Base-by-base conservation (phyloP, 2,888 invertebrate genomes). In the Andrena bucephala region DNA sequence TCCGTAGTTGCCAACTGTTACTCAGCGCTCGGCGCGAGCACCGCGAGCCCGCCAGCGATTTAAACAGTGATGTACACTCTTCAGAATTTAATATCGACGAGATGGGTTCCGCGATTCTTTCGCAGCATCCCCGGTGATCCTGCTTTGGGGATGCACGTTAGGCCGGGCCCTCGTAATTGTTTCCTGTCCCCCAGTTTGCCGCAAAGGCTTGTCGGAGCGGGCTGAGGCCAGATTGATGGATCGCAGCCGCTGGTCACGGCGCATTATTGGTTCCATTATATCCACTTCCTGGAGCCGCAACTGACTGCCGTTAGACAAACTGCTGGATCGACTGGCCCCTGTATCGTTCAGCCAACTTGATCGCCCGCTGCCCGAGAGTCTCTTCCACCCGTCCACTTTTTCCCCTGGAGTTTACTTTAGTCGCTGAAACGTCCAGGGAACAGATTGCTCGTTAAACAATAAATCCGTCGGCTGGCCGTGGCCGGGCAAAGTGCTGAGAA, bases 211-310 rank as follows among this genome's bases (percentile, higher is more conserved):
- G 77, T 62, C 63, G 36, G 68, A 74, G 81, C 66, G 54, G 71
- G 57, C 73, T 73, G 72, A n/a, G 83, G 81, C 60, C 77, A 81
- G 89, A 90, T 91, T 92, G 93, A 93, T 93, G 89, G 91, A 92
- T 92, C 69, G 42, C 48, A 16, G 69, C 88, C 78, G 85, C 84
- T 73, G 87, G 87, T 85, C 81, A 77, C 69, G 83, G 85, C 86
- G 90, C 90, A 92, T 92, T 91, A 92, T 92, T 87, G 89, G 80
- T 89, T 86, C 89, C 87, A 89, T 91, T 91, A 89, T 89, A 89
- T 84, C 85, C 86, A 88, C 89, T 89, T 90, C 87, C 90, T 90
- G 87, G 85, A 83, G 78, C 76, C 71, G 66, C 73, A 63, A 75
- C 74, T 76, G 73, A 77, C 76, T 84, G 79, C 63, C 75, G 77